Percentiles rank a stretch among this genome's conserved stretches.
Evolutionary conservation across 2,113 vertebrate species (phyloP).

Genomic region (Gavialis gangeticus): DNA sequence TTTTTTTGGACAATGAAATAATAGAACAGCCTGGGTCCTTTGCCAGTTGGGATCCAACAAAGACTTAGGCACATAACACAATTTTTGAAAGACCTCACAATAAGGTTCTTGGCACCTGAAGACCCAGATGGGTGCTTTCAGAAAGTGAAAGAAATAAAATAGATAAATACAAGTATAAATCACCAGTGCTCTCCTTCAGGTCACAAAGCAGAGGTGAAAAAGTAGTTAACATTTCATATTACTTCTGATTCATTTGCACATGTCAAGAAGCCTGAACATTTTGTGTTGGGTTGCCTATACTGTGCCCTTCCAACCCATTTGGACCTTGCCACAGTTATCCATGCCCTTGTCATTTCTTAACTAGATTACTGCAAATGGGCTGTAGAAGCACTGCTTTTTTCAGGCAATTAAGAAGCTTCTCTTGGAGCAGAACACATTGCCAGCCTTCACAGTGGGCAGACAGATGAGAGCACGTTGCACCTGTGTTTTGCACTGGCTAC

Average conservation of each 20-base stretch:
- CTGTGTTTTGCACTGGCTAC: not conserved
- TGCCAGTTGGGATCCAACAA: not conserved
- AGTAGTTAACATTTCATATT: not conserved
- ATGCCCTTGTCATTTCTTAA: not conserved
- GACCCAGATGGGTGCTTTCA: not conserved
- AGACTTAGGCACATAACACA: not conserved
- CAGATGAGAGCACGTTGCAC: not conserved
- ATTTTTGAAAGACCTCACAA: not conserved
- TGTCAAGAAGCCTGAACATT: rapidly evolving
- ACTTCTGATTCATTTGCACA: not conserved
- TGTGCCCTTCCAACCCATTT: not conserved
- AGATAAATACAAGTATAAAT: not conserved
- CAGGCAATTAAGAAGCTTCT: not conserved
- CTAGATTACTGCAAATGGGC: not conserved
- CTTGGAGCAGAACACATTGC: slow-evolving; percentile 16
- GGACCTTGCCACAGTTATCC: not conserved
- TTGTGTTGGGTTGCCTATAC: not conserved
- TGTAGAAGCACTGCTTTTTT: not conserved
- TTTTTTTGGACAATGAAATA: not conserved
- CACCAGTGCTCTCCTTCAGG: not conserved
- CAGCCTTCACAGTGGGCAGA: not conserved
- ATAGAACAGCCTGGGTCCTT: not conserved
- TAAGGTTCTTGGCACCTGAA: not conserved
- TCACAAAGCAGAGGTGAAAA: not conserved
- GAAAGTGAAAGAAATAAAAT: not conserved